Conservation (phyloP, 2,113 vertebrate species). For the Calypte anna region DNA sequence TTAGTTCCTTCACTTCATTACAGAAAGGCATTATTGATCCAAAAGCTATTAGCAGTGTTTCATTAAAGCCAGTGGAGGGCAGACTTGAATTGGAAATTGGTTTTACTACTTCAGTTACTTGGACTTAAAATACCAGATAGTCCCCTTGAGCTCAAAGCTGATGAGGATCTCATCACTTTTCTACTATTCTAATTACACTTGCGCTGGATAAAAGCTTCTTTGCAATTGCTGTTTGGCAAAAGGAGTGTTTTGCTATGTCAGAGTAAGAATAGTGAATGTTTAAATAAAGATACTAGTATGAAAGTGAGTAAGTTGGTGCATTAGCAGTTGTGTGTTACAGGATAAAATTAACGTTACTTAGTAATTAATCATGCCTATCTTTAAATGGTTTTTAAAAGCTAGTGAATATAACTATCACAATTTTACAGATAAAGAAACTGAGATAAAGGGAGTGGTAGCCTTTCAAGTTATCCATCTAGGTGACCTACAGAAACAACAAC, state of each 20-base stretch:
- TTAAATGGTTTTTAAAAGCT: neutral
- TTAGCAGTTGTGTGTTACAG: neutral
- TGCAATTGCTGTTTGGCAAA: slow-evolving; percentile 19
- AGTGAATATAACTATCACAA: neutral
- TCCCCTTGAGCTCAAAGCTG: neutral
- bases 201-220: slow-evolving; percentile 22
- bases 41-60: neutral
- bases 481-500: neutral
- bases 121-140: neutral
- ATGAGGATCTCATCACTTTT: neutral
- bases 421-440: neutral
- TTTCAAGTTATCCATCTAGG: neutral
- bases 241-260: neutral
- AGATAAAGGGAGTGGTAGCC: neutral
- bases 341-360: neutral
- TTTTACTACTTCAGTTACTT: neutral
- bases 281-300: slow-evolving; percentile 26
- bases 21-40: neutral
- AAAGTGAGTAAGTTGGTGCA: neutral
- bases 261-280: neutral
- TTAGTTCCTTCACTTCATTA: neutral
- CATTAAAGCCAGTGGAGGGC: slow-evolving; percentile 42
- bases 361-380: neutral
- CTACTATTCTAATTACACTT: slow-evolving; percentile 7
- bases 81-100: slow-evolving; percentile 51